Evolutionary conservation across 2,888 invertebrate species (phyloP).

Genomic region (Notodonta ziczac): DNA sequence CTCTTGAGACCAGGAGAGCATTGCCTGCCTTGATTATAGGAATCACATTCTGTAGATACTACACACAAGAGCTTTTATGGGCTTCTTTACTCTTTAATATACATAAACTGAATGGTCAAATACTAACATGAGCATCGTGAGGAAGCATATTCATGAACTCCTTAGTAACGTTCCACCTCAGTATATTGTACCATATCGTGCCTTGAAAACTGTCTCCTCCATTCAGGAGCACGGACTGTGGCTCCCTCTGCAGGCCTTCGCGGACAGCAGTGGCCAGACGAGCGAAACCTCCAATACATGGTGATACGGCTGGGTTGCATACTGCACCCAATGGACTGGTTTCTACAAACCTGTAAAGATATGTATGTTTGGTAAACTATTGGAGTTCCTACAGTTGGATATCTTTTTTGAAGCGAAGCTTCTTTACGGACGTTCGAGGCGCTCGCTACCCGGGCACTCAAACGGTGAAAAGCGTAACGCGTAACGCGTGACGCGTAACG

Average conservation of each 20-base stretch:
- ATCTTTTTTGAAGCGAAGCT: no score
- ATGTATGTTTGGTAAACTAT: no score
- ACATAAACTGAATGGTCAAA: background rate
- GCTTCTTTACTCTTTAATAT: no score
- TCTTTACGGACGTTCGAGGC: no score
- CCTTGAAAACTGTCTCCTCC: constrained; percentile 89
- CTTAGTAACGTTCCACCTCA: constrained; percentile 90
- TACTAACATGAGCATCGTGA: constrained; percentile 90
- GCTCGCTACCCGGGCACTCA: no score
- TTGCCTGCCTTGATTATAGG: no score
- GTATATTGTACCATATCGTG: constrained; percentile 90
- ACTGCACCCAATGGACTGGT: constrained; percentile 82
- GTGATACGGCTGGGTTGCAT: constrained; percentile 74
- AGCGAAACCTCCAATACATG: constrained; percentile 90
- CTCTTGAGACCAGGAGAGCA: no score
- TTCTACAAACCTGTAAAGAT: constrained; percentile 83
- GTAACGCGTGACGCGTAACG: no score
- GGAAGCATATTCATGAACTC: constrained; percentile 90
- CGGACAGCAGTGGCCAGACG: constrained; percentile 85
- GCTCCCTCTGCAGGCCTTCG: constrained; percentile 75
- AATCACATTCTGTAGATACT: no score
- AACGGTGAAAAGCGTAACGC: no score
- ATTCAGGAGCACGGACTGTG: constrained; percentile 86
- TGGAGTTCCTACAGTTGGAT: no score
- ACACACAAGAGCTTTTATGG: no score